Base-by-base conservation (phyloP, 2,888 invertebrate genomes). In the Synanthedon tipuliformis region DNA sequence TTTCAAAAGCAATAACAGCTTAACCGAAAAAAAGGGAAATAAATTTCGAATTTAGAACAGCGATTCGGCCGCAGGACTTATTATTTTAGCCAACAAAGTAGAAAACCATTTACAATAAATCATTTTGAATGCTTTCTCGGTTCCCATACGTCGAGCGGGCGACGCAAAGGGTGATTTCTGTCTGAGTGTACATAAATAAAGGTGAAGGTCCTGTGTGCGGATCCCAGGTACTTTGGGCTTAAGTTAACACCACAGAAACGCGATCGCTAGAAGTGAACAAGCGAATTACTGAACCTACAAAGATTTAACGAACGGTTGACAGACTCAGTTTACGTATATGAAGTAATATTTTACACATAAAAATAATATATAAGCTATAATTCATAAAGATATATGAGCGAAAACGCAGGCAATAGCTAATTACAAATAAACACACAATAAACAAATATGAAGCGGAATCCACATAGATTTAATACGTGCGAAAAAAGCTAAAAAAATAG, bases 31-130 rank as follows among this genome's bases (percentile, higher is more conserved):
- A 70, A 76, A 76, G 75, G 73, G 71, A 79, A 82, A 80, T 82
- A 84, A 84, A 81, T 75, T 68, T 80, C 67, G 74, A 82, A 81
- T 84, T 82, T 85, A 84, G 85, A 85, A 79, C 81, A 73, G 75
- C 75, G 71, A 76, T 81, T 77, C 68, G 73, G 70, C 66, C 75
- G 71, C 71, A 68, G 71, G 66, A 71, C 78, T 82, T 85, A 86
- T 87, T 87, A 87, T 86, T 87, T 87, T 85, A 85, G 84, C 85
- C 86, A 83, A 87, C 87, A 87, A 87, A 84, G 87, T 87, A 86
- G 86, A 86, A 83, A 87, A 83, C 85, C 85, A 86, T 87, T 87
- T 86, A 85, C 87, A 85, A 86, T 87, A 87, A 87, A 87, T 87
- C 87, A 87, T 85, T 85, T 85, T 83, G 83, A 86, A 84, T 79